These are phyloP conservation scores for Dynastes tityus DNA, from an alignment of 2,888 invertebrate genomes.

Conservation along the genomic window DNA sequence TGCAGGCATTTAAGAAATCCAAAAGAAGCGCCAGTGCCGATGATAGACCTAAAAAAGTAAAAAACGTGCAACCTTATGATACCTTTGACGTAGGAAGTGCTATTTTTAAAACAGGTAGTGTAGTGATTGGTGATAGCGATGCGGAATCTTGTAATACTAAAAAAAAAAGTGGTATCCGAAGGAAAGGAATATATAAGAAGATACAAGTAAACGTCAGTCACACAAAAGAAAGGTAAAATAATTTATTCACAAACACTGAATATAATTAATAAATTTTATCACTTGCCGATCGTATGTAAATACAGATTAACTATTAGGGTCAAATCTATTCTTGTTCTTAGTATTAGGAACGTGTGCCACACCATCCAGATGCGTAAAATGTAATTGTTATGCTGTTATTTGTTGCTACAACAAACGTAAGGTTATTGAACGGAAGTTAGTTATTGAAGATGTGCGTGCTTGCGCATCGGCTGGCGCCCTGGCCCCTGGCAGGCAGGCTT, in stretches of 20 bases:
- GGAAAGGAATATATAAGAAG: conserved; percentile 49
- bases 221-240: conserved; percentile 42
- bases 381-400: conserved; percentile 4
- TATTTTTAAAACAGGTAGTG: conserved; percentile 44
- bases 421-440: conserved; percentile 15
- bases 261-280: background rate
- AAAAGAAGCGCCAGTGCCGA: conserved; percentile 27
- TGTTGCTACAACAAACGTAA: background rate
- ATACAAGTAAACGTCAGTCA: conserved; percentile 45
- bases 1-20: conserved; percentile 47
- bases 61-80: conserved; percentile 49
- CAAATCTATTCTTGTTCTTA: background rate
- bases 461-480: background rate
- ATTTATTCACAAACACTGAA: background rate
- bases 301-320: background rate
- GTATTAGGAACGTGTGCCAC: background rate
- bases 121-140: conserved; percentile 28
- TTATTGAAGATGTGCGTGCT: conserved; percentile 6
- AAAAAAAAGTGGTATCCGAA: conserved; percentile 42
- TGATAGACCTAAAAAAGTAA: conserved; percentile 28
- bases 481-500: background rate
- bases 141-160: conserved; percentile 17
- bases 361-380: background rate
- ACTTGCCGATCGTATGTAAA: background rate
- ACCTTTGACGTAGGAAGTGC: conserved; percentile 49